Conservation (phyloP, 2,113 vertebrate species). For the Cariama cristata region DNA sequence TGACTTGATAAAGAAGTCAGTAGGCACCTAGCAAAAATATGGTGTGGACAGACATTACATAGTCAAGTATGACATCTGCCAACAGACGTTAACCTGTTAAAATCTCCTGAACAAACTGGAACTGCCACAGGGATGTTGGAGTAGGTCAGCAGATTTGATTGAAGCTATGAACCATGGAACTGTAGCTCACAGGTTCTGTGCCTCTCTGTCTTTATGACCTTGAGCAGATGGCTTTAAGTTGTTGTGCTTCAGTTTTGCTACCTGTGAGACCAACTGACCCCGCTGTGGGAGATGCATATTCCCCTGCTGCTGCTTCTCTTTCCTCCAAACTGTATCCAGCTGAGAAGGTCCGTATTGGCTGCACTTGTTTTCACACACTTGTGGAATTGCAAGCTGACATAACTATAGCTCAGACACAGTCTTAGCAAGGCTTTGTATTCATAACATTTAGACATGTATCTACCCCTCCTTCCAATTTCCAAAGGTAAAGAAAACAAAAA, state of each 20-base stretch:
- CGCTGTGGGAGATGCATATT: background rate
- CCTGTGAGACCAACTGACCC: background rate
- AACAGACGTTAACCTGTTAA: background rate
- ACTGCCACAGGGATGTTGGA: background rate
- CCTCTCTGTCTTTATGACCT: background rate
- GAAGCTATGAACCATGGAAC: background rate
- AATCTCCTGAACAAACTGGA: background rate
- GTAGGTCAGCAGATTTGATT: background rate
- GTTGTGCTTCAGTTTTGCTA: background rate
- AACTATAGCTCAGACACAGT: background rate
- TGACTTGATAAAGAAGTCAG: background rate
- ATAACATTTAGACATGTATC: background rate
- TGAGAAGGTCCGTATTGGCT: background rate
- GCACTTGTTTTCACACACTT: background rate
- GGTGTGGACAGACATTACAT: background rate
- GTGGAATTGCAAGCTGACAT: rapidly evolving
- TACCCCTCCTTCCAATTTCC: background rate
- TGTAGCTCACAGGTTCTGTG: background rate
- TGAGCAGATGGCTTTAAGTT: background rate
- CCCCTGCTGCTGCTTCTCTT: no score
- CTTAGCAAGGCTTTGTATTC: background rate
- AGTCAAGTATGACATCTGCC: background rate
- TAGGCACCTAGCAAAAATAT: background rate
- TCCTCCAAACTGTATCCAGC: background rate
- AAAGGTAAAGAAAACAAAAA: background rate